These are phyloP conservation scores for Aspidoscelis tigris DNA, from an alignment of 2,113 vertebrate species.

Conservation along the genomic window DNA sequence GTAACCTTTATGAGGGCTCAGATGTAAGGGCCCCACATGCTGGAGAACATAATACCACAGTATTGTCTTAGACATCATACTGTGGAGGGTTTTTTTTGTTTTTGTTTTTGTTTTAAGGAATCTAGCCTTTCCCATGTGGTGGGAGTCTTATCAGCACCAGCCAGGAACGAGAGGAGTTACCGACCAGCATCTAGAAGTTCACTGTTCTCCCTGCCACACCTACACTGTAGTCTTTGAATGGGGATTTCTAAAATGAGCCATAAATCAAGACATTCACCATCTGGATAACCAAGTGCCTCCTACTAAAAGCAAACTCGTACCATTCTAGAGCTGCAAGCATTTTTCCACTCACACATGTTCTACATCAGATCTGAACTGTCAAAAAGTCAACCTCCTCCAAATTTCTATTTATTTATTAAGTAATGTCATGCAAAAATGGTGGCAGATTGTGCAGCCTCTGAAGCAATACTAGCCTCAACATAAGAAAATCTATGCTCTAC, in stretches of 20 bases:
- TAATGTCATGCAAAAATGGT: neutral
- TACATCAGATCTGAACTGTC: neutral
- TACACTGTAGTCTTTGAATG: neutral
- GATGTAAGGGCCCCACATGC: no score
- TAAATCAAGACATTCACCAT: neutral
- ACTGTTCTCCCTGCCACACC: neutral
- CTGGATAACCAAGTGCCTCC: slow-evolving; percentile 7
- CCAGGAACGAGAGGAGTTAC: neutral
- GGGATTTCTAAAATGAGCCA: neutral
- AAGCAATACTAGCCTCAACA: neutral
- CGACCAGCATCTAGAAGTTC: neutral
- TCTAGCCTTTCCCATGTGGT: neutral
- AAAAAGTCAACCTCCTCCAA: neutral
- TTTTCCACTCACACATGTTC: neutral
- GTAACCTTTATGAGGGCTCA: no score
- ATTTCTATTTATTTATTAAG: neutral
- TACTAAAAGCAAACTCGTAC: neutral
- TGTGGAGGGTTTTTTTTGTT: no score
- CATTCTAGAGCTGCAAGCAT: neutral
- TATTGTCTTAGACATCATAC: no score
- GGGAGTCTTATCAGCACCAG: neutral
- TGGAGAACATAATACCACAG: no score
- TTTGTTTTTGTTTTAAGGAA: no score
- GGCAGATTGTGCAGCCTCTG: neutral
- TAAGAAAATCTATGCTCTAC: neutral